Conservation (phyloP, 2,113 vertebrate genomes). For the Gavia stellata region DNA sequence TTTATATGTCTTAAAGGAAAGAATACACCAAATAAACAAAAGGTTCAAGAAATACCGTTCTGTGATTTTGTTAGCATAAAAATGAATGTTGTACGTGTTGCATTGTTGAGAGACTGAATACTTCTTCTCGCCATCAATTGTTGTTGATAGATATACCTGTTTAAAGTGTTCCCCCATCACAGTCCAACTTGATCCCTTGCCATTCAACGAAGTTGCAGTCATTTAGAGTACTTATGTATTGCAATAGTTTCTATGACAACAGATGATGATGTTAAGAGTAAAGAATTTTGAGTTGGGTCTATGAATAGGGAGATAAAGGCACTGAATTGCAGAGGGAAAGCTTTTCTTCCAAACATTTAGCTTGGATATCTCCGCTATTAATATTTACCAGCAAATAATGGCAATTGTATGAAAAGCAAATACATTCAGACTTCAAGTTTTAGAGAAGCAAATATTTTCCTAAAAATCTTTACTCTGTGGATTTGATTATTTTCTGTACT, state of each 20-base stretch:
- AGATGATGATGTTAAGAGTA: slow-evolving; percentile 70
- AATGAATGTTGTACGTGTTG: background rate
- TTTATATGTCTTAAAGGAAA: slow-evolving; percentile 24
- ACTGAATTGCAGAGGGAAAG: slow-evolving; percentile 13
- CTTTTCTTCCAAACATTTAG: slow-evolving; percentile 21
- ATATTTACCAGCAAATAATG: slow-evolving; percentile 17
- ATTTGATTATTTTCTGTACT: background rate
- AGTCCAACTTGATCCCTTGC: slow-evolving; percentile 61
- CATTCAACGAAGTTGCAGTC: slow-evolving; percentile 64
- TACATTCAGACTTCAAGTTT: background rate
- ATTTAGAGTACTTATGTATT: slow-evolving; percentile 64
- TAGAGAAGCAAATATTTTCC: background rate
- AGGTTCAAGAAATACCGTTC: background rate
- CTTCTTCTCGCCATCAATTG: background rate
- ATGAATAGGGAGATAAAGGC: slow-evolving; percentile 62
- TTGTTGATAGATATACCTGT: background rate
- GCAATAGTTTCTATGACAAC: slow-evolving; percentile 74
- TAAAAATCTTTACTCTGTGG: background rate
- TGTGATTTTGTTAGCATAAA: background rate
- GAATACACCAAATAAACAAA: slow-evolving; percentile 33
- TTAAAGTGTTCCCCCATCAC: slow-evolving; percentile 30
- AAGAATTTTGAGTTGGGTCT: slow-evolving; percentile 66
- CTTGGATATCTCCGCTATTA: background rate
- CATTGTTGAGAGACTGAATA: background rate
- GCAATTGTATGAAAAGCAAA: background rate